Base-by-base conservation (phyloP, 2,888 invertebrate species). In the Callinectes sapidus region DNA sequence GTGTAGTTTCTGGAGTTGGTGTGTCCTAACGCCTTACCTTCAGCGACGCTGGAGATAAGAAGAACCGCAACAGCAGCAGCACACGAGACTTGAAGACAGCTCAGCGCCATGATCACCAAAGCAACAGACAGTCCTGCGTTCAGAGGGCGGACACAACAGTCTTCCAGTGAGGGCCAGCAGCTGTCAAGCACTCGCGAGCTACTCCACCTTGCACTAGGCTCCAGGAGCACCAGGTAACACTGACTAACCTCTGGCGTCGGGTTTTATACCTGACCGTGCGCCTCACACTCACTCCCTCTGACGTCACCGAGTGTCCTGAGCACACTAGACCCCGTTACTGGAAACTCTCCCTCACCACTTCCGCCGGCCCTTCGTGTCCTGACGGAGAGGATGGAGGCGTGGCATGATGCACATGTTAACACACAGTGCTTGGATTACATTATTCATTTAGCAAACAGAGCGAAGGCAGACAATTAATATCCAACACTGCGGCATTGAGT, bases 41-140 rank as follows among this genome's bases (percentile, higher is more conserved):
- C 81, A 81, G 81, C 81, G 81, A 81, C 81, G 16, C 81, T 81
- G 81, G 81, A 81, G 81, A 81, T 32, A 28, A 81, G n/a, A n/a
- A 81, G 32, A 16, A 81, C 81, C 32, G 81, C 81, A 81, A 81
- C 81, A 81, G 81, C 35, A 35, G 81, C 81, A 81, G 81, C 81
- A 81, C 81, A 81, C 81, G 81, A 32, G 32, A 81, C 81, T 81
- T 81, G 81, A 32, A 81, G 81, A 81, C 81, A 81, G 81, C 81
- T 81, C 35, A 81, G 13, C 32, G 81, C 81, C 81, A 81, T 81
- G 81, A 81, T 81, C 81, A 81, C 81, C 81, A 77, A 61, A 61
- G 23, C 61, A 71, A 35, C 81, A 16, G n/a, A 81, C 32, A 81
- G 35, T 71, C 28, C 28, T 28, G 28, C 71, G 71, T 18, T 23